Evolutionary conservation across 2,113 vertebrate genomes (phyloP).

Genomic region (Oenanthe melanoleuca): DNA sequence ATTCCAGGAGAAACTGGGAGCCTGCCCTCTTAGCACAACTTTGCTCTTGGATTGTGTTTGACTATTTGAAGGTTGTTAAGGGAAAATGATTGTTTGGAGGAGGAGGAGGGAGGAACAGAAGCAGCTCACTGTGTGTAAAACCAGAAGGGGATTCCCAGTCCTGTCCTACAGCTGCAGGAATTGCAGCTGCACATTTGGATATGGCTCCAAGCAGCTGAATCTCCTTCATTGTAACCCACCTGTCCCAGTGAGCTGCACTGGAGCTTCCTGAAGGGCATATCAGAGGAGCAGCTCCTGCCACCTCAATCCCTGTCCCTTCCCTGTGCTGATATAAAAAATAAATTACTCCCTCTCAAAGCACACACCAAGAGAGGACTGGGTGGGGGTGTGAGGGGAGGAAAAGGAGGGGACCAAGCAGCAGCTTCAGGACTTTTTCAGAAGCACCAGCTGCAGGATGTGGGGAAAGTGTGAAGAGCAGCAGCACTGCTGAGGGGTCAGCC

Average conservation of each 20-base stretch:
- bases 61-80: background rate
- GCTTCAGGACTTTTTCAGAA: background rate
- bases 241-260: fast-evolving
- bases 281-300: background rate
- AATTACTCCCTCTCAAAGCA: background rate
- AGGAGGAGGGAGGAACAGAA: background rate
- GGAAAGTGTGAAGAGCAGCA: background rate
- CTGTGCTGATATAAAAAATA: background rate
- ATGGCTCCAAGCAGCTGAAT: background rate
- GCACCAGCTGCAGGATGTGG: background rate
- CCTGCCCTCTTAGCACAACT: background rate
- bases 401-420: background rate
- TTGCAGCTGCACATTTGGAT: background rate
- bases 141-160: background rate
- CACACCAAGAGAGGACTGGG: background rate
- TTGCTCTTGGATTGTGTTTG: background rate
- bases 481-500: fast-evolving
- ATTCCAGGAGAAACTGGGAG: fast-evolving
- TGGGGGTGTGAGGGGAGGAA: background rate
- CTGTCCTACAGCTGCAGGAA: background rate
- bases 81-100: background rate
- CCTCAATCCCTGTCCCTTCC: background rate
- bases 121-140: background rate
- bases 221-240: background rate
- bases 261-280: background rate